phyloP scores from a whole-genome alignment of 1,140 invertebrate genomes.

The Drosophila grimshawi region DNA sequence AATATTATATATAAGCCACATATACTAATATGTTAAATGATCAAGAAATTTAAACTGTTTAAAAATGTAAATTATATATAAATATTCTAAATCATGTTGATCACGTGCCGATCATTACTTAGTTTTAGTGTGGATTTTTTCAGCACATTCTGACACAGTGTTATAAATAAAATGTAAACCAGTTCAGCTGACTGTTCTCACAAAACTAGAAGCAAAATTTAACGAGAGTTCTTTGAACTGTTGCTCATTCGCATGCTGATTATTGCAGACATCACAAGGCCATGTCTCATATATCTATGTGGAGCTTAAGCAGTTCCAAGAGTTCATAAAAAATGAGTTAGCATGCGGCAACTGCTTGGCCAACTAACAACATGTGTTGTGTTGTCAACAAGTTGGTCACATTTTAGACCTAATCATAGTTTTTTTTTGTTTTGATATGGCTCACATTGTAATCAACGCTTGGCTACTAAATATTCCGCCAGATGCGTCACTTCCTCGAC shows the following conservation, averaged over 20 bases:
- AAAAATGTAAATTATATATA: too few species aligned
- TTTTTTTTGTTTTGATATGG: conserved; percentile 15
- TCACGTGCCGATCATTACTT: not conserved
- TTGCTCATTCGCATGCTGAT: not conserved
- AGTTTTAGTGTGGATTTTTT: too few species aligned
- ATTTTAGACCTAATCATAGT: conserved; percentile 43
- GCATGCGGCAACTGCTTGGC: conserved; percentile 29
- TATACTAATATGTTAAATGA: too few species aligned
- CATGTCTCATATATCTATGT: conserved; percentile 9
- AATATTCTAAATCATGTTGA: not conserved
- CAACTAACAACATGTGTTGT: not conserved
- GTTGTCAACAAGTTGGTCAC: conserved; percentile 16
- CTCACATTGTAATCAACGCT: conserved; percentile 58
- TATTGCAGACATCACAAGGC: conserved; percentile 33
- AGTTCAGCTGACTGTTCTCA: conserved; percentile 9
- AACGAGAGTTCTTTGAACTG: conserved; percentile 39
- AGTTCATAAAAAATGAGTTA: conserved; percentile 30
- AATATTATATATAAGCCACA: too few species aligned
- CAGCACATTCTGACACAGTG: not conserved
- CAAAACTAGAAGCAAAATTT: conserved; percentile 6
- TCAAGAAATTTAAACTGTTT: too few species aligned
- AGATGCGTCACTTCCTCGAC: conserved; percentile 52
- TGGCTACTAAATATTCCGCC: conserved; percentile 46
- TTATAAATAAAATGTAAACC: conserved; percentile 14
- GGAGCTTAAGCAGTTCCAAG: not conserved